Evolutionary conservation across 2,113 vertebrate species (phyloP), one percentile per base, ranked within the genome.

Genomic region (Dasyurus viverrinus): DNA sequence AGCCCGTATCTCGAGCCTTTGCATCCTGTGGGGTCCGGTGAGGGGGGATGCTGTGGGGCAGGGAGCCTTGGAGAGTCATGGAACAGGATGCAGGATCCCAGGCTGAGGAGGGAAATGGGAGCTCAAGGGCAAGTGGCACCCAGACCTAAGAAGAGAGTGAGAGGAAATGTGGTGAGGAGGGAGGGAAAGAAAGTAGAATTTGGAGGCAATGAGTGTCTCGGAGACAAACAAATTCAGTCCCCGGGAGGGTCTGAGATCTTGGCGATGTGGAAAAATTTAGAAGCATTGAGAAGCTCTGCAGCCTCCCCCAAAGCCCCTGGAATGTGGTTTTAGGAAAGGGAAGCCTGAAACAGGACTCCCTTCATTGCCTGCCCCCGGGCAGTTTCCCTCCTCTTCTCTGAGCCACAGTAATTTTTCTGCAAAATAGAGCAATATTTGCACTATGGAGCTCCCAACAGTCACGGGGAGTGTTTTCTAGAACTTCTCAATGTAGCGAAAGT

Each of bases 161-260:
- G 57, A 30, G 27, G 57, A 60, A 60, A 11, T 10, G 57, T 27
- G 10, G 57, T 60, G 57, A 23, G 68, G 57, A 89, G 50, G 50
- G 89, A 68, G 48, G 52, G 92, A 46, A 53, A 90, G 95, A 84
- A 30, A 89, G n/a, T 10, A 54, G 30, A 42, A 90, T 92, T 89
- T 89, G 90, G 90, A n/a, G 3, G 57, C 57, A 60, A 60, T 60
- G 57, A 10, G 1, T 60, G 10, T 60, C 57, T 30, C 2, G 27
- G 27, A 60, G 57, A 60, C 8, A 30, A 60, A 60, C 55, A 60
- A 60, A 60, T 60, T 60, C 57, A 30, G 11, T 60, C 27, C 10
- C 26, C 9, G 12, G 27, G 57, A 30, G 27, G 0, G 57, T 27
- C 57, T 30, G 57, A 60, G 10, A 22, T 60, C 11, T 60, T 11